Evolutionary conservation across 2,797 vertebrate genomes (phyloP).

Genomic region (Epinephelus awoara): DNA sequence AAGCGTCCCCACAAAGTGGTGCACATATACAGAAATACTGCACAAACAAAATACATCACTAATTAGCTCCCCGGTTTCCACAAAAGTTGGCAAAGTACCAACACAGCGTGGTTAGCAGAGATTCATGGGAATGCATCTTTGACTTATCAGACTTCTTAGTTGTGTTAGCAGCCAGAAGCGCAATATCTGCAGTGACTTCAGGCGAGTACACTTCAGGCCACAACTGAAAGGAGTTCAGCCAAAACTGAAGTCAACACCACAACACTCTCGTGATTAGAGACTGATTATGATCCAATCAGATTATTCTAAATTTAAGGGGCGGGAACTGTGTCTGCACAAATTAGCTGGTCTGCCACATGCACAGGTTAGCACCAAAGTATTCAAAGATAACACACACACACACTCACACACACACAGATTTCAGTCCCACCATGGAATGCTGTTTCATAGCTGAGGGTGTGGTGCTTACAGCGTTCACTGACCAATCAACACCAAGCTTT

Average conservation of each 20-base stretch:
- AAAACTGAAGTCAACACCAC: constrained; percentile 27
- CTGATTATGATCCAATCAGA: constrained; percentile 41
- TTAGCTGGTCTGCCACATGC: constrained; percentile 18
- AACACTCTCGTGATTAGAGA: constrained; percentile 16
- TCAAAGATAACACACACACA: constrained; percentile 7
- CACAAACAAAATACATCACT: constrained; percentile 40
- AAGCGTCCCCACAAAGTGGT: constrained; percentile 25
- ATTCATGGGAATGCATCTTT: constrained; percentile 32
- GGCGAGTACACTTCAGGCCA: constrained; percentile 6
- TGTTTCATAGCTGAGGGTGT: constrained; percentile 71
- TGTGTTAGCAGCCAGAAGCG: constrained; percentile 11
- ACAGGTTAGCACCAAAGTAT: constrained; percentile 21
- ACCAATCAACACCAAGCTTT: constrained; percentile 79
- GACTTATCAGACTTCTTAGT: constrained; percentile 30
- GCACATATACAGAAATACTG: constrained; percentile 32
- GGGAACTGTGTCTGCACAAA: constrained; percentile 36
- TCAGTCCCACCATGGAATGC: constrained; percentile 65
- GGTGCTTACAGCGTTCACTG: constrained; percentile 54
- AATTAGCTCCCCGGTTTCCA: constrained; percentile 45
- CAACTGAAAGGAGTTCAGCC: constrained; percentile 20
- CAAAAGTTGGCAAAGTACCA: constrained; percentile 36
- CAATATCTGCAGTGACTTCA: constrained; percentile 40
- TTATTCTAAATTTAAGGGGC: constrained; percentile 15
- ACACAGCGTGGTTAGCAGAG: not conserved
- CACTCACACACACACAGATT: constrained; percentile 43